Evolutionary conservation across 2,888 invertebrate species (phyloP), one percentile per base, ranked within the genome.

Genomic region (Ennomos quercinarius): DNA sequence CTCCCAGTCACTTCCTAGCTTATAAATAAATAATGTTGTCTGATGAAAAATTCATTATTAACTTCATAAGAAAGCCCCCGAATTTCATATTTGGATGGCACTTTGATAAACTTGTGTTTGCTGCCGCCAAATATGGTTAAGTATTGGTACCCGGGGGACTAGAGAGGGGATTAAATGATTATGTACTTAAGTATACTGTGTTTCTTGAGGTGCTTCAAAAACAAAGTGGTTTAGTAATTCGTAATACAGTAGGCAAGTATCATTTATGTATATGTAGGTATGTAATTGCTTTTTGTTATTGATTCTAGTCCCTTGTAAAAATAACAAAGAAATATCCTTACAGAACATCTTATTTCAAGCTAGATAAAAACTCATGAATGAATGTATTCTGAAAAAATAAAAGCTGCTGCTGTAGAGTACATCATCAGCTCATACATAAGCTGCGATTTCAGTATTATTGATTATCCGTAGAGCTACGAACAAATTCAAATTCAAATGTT

Each of bases 21-120:
- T 63, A 68, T 66, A 66, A 64, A 70, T 67, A 69, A 61, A 60
- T 64, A 63, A 61, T 47, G 44, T 17, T 37, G 9, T 17, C 44
- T 54, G 50, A 64, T 64, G 61, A 63, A 70, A 66, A 64, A 68
- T 64, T 62, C 58, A 66, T 65, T 61, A 47, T 60, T 43, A 61
- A 55, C 49, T 11, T 47, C 45, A 13, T 38, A 61, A 51, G 55
- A 59, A 46, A 42, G 43, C 49, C 45, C 55, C 17, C 48, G 55
- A 42, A 57, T 58, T 52, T 61, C 51, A 51, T 57, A 59, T 63
- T 61, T 34, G 44, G 58, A 48, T 47, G 46, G 55, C 59, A 48
- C 49, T 55, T 55, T 43, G 50, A 61, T 38, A 61, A 54, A 57
- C 53, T 47, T 48, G 36, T 44, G 55, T 41, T 39, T 49, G 40